phyloP scores from a whole-genome alignment of 1,140 invertebrate genomes.

The Hyles euphorbiae region DNA sequence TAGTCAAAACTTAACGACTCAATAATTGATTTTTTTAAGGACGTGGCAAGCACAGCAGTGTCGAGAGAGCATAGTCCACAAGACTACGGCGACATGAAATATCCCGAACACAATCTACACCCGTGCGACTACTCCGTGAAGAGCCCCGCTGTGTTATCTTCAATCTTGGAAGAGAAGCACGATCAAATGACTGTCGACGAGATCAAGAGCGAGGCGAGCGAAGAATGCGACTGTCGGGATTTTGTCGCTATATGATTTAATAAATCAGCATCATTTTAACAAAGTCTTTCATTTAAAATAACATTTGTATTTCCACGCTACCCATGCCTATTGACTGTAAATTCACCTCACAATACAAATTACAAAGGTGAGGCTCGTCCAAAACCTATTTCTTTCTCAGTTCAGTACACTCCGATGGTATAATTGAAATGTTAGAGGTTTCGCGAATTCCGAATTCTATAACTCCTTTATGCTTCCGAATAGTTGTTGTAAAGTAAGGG shows the following conservation, averaged over 20 bases:
- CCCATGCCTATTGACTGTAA: too few species aligned
- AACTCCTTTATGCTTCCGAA: too few species aligned
- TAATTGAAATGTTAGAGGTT: too few species aligned
- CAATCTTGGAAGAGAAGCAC: constrained; percentile 47
- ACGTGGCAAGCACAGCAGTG: constrained; percentile 21
- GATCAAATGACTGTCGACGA: constrained; percentile 56
- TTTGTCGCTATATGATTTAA: constrained; percentile 20
- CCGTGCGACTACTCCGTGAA: constrained; percentile 1
- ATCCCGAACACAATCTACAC: constrained; percentile 7
- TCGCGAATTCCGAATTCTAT: too few species aligned
- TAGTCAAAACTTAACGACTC: not conserved
- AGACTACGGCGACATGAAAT: constrained; percentile 16
- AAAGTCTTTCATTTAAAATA: too few species aligned
- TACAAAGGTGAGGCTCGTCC: too few species aligned
- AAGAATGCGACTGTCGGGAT: constrained; percentile 29
- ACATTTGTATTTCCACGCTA: too few species aligned
- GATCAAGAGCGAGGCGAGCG: constrained; percentile 27
- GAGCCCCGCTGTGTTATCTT: constrained; percentile 6
- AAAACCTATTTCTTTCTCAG: too few species aligned
- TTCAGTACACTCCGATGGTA: too few species aligned
- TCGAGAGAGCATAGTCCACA: constrained; percentile 25
- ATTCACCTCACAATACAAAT: too few species aligned
- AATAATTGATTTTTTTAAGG: constrained; percentile 22
- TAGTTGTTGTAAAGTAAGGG: too few species aligned
- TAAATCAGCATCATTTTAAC: constrained; percentile 4